These are phyloP conservation scores for Micronycteris hirsuta DNA, from an alignment of 2,113 vertebrate genomes.

Conservation along the genomic window DNA sequence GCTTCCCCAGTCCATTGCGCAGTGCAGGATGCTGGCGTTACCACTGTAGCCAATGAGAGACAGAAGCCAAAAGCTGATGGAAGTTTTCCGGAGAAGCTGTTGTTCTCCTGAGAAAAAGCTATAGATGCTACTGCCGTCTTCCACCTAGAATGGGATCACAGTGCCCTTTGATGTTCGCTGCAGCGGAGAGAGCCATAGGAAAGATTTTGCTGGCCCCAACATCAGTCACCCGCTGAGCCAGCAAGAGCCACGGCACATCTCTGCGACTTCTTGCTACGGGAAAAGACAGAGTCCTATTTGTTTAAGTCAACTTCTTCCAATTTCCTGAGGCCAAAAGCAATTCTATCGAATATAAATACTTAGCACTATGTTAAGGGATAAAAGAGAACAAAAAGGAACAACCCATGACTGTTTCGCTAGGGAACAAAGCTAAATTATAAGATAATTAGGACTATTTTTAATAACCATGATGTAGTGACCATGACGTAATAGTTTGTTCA, in stretches of 20 bases:
- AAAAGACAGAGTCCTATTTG: background rate
- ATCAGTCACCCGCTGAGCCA: background rate
- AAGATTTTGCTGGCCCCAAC: background rate
- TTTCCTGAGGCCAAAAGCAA: background rate
- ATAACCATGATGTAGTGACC: background rate
- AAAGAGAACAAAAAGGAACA: background rate
- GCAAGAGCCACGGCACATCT: background rate
- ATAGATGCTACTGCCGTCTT: background rate
- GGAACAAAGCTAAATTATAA: background rate
- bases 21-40: background rate
- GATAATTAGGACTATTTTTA: background rate
- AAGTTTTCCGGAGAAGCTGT: background rate
- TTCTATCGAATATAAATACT: background rate
- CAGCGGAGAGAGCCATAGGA: background rate
- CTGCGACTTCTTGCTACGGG: background rate
- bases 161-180: background rate
- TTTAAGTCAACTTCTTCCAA: background rate
- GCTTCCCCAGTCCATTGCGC: background rate
- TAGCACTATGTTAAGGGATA: background rate
- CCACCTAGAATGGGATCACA: background rate
- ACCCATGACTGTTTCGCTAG: background rate
- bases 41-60: background rate
- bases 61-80: background rate
- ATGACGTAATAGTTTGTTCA: background rate
- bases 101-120: background rate